A percentile compares a stretch with the other conserved stretches of the same genome.
phyloP scores from a whole-genome alignment of 64 coral and sea anemone genomes.

The Trachythela sp. region DNA sequence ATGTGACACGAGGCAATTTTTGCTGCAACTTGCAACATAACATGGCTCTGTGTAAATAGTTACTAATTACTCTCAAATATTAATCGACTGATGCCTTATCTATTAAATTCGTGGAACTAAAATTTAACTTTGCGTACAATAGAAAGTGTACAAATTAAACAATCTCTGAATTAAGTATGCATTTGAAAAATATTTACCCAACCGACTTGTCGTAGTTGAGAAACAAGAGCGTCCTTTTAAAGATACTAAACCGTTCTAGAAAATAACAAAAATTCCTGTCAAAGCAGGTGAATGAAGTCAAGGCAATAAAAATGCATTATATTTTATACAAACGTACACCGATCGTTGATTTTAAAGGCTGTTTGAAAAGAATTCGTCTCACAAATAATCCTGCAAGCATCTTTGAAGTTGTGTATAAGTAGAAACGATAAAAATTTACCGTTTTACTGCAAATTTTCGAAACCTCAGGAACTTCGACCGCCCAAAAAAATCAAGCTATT shows the following conservation, averaged over 20 bases:
- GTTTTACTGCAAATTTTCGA: neutral
- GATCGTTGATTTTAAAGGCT: neutral
- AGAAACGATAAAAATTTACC: neutral
- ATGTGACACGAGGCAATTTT: too few species aligned
- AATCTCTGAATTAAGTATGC: neutral
- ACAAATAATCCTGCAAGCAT: neutral
- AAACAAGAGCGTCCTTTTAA: neutral
- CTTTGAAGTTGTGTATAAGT: neutral
- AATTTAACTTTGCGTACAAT: neutral
- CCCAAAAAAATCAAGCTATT: neutral
- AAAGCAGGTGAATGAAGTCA: neutral
- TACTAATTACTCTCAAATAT: too few species aligned
- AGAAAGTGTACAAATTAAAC: neutral
- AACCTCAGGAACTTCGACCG: neutral
- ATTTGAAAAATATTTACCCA: neutral
- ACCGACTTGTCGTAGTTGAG: neutral
- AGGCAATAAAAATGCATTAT: neutral
- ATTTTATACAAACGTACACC: neutral
- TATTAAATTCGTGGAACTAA: neutral
- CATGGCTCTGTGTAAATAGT: too few species aligned
- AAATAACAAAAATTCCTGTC: neutral
- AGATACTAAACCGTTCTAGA: neutral
- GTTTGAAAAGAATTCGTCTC: neutral
- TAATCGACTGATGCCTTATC: too few species aligned
- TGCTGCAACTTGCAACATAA: too few species aligned